A percentile compares a stretch with the other conserved stretches of the same genome.
Conservation (phyloP, 2,797 vertebrate genomes). For the Alauda arvensis region DNA sequence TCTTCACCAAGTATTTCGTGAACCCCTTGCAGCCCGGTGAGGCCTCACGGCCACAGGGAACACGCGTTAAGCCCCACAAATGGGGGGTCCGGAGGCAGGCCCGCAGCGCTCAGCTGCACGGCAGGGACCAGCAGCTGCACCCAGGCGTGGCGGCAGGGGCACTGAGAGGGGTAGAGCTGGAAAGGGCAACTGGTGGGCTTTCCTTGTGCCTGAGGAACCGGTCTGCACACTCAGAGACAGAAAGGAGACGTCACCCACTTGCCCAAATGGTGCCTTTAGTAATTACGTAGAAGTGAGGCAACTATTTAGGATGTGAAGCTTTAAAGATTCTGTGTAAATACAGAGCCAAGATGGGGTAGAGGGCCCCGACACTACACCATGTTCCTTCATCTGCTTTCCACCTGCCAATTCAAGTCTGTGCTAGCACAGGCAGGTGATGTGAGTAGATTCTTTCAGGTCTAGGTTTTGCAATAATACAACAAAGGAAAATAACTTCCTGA, state of each 20-base stretch:
- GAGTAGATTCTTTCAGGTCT: not conserved
- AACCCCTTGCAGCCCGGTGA: conserved; percentile 69
- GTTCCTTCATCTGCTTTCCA: not conserved
- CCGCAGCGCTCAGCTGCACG: not conserved
- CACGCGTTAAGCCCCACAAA: no score
- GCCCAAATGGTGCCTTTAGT: not conserved
- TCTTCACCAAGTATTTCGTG: conserved; percentile 80
- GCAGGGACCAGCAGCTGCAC: not conserved
- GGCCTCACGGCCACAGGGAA: not conserved
- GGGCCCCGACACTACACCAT: rapidly evolving
- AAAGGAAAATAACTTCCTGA: not conserved
- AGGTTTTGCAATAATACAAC: not conserved
- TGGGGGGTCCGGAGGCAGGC: rapidly evolving
- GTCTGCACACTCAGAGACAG: not conserved
- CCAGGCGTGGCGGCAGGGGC: rapidly evolving
- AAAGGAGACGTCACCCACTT: rapidly evolving
- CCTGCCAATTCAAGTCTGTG: not conserved
- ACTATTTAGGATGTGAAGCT: not conserved
- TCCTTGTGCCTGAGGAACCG: not conserved
- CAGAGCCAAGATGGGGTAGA: not conserved
- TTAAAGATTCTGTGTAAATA: rapidly evolving
- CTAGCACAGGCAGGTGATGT: rapidly evolving
- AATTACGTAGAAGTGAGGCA: rapidly evolving
- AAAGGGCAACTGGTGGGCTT: not conserved
- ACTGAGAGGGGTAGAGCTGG: not conserved